Conservation (phyloP, 37 sponge, comb jelly and placozoan genomes). For the Halisarca cf. caerulea region DNA sequence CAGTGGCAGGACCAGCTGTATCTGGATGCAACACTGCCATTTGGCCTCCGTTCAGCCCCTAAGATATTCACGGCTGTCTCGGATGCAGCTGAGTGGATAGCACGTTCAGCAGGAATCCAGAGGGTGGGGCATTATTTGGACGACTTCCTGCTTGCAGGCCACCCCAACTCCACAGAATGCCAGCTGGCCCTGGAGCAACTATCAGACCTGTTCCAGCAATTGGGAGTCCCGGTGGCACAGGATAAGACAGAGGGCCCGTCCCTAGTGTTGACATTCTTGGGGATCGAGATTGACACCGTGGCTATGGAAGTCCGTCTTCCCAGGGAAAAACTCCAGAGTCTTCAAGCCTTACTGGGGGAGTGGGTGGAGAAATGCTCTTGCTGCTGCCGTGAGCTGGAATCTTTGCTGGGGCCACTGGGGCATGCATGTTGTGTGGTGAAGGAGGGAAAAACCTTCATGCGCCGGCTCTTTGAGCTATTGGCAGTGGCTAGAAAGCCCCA, state of each 20-base stretch:
- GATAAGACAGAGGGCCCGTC: neutral
- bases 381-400: conserved; percentile 20
- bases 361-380: too few species aligned
- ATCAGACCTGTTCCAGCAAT: neutral
- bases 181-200: neutral
- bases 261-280: neutral
- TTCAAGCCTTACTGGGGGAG: neutral
- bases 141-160: neutral
- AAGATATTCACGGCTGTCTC: neutral
- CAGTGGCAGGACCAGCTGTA: neutral
- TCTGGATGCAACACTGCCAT: neutral
- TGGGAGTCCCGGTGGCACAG: neutral
- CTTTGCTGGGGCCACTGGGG: conserved; percentile 6
- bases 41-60: neutral
- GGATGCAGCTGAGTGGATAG: neutral
- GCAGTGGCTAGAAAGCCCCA: conserved; percentile 17
- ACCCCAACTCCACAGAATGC: neutral
- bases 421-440: too few species aligned
- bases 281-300: neutral
- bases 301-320: neutral
- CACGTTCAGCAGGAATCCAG: neutral
- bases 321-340: neutral
- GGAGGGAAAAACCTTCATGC: too few species aligned
- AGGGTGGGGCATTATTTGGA: neutral
- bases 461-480: conserved; percentile 23